Evolutionary conservation across 2,888 invertebrate genomes (phyloP), one percentile per base, ranked within the genome.

Genomic region (Ypsolopha scabrella): DNA sequence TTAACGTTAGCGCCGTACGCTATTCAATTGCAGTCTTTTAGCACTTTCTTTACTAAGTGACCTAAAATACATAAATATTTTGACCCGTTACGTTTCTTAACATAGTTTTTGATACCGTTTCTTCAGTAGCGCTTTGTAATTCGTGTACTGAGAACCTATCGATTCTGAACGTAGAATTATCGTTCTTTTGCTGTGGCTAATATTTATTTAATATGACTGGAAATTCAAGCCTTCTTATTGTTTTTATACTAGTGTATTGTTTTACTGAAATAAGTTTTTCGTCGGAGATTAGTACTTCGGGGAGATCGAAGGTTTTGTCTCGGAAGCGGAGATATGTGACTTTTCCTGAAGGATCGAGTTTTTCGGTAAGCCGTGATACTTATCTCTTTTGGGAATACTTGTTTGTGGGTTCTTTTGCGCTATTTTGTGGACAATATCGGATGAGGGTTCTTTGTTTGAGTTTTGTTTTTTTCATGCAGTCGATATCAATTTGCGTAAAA

Each of bases 341-440:
- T 34, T 92, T 92, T 74, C 92, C 92, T 1, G 91, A 92, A 69
- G 92, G 91, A 11, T 89, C 91, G 9, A 90, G 90, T 72, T 90
- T 91, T 74, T 90, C 91, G 54, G 91, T 91, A 65, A 89, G 90
- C 24, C 24, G 24, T 24, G 24, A 24, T 24, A n/a, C 11, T n/a
- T n/a, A 39, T 39, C 9, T n/a, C 39, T n/a, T 43, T 43, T 43
- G 8, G 13, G 10, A 11, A 11, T 10, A 10, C 14, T 13, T 11
- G 44, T 11, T 11, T 43, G 44, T 43, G 3, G 13, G 14, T 11
- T 43, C 13, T 43, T 39, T 9, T 39, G n/a, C 38, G 9, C n/a
- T 39, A 3, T 39, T 9, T 39, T 24, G 24, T 24, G 24, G 24
- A 24, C 24, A 24, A 24, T 24, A 24, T 24, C 24, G 24, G 24